Evolutionary conservation across 2,888 invertebrate genomes (phyloP).

Genomic region (Drosophila subquinaria): DNA sequence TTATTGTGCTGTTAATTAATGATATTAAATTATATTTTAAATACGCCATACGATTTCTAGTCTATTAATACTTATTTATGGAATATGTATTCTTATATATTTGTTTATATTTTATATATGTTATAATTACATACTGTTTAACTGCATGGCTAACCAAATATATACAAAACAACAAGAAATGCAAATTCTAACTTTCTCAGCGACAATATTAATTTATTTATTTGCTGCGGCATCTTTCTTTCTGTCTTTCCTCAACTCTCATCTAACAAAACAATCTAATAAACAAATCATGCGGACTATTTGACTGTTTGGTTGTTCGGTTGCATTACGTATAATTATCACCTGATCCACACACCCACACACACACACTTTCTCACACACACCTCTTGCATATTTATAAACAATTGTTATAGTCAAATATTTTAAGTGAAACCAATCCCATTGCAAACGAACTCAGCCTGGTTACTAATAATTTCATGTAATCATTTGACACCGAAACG

Average conservation of each 20-base stretch:
- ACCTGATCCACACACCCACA: conserved; percentile 14
- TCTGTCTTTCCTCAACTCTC: conserved; percentile 64
- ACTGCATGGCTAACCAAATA: conserved; percentile 72
- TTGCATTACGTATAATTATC: conserved; percentile 42
- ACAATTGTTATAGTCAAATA: conserved; percentile 63
- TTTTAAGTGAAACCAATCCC: conserved; percentile 85
- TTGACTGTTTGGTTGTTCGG: conserved; percentile 49
- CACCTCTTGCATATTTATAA: conserved; percentile 17
- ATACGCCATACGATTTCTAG: conserved; percentile 50
- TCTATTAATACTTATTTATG: conserved; percentile 40
- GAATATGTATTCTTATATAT: conserved; percentile 29
- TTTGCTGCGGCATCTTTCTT: conserved; percentile 72
- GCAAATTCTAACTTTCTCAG: conserved; percentile 53
- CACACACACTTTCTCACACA: conserved; percentile 14
- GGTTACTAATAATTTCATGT: conserved; percentile 86
- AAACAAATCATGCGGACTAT: conserved; percentile 67
- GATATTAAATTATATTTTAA: conserved; percentile 38
- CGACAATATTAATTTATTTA: conserved; percentile 72
- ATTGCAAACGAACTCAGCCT: conserved; percentile 84
- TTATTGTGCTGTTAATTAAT: conserved; percentile 44
- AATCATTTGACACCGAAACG: conserved; percentile 54
- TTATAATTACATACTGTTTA: conserved; percentile 53
- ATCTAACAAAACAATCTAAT: conserved; percentile 47
- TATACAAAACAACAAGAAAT: conserved; percentile 28
- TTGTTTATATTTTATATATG: conserved; percentile 38